Evolutionary conservation across 2,797 vertebrate species (phyloP).

Genomic region (Rhinoraja longicauda): DNA sequence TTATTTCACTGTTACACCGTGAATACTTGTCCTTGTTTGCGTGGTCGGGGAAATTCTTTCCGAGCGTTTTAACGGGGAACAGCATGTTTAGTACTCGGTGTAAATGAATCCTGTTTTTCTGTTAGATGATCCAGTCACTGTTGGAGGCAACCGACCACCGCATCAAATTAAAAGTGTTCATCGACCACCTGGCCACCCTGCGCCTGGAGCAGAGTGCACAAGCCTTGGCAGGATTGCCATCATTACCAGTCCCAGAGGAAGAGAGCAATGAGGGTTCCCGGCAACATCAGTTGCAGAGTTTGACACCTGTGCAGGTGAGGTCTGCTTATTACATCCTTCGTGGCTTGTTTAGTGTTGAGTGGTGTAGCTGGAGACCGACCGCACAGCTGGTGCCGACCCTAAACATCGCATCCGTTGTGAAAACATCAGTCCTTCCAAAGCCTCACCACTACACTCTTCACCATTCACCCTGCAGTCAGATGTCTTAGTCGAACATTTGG

Average conservation of each 20-base stretch:
- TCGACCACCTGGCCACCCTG: conserved; percentile 86
- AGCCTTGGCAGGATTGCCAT: conserved; percentile 68
- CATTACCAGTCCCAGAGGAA: conserved; percentile 69
- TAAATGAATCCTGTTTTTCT: background rate
- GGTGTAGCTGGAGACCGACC: background rate
- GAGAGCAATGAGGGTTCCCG: conserved; percentile 51
- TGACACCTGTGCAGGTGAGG: conserved; percentile 68
- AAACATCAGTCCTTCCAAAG: background rate
- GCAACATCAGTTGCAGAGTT: conserved; percentile 60
- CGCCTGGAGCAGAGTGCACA: conserved; percentile 76
- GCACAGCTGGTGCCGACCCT: background rate
- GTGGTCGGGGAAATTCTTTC: background rate
- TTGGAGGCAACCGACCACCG: conserved; percentile 85
- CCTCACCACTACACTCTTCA: background rate
- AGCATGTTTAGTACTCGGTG: background rate
- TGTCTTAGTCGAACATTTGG: background rate
- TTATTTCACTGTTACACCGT: background rate
- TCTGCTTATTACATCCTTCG: conserved; percentile 43
- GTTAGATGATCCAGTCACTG: conserved; percentile 86
- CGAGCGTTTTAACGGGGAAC: background rate
- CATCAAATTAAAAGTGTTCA: conserved; percentile 81
- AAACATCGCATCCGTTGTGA: background rate
- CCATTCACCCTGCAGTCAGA: background rate
- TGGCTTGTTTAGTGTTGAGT: no score
- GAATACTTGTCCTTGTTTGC: background rate